Evolutionary conservation across 2,113 vertebrate species (phyloP).

Genomic region (Tympanuchus pallidicinctus): DNA sequence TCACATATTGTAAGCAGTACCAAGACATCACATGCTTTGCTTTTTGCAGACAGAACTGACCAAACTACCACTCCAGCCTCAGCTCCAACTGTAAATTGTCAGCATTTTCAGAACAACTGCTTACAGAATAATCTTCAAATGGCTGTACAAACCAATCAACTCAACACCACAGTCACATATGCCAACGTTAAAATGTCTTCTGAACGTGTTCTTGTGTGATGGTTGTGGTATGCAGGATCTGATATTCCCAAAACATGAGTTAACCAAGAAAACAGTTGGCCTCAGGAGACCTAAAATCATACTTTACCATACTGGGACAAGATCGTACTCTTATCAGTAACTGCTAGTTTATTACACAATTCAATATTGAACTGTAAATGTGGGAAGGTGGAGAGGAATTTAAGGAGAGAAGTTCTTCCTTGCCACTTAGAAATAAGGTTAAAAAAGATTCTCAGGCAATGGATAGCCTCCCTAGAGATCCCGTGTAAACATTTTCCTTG

Average conservation of each 20-base stretch:
- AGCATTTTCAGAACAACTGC: neutral
- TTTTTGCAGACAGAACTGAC: neutral
- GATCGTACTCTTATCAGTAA: neutral
- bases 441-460: neutral
- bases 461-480: neutral
- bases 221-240: neutral
- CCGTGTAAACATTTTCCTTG: neutral
- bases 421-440: neutral
- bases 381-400: neutral
- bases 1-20: neutral
- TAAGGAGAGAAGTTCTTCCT: neutral
- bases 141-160: accelerated
- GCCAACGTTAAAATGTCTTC: accelerated
- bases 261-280: neutral
- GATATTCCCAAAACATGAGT: neutral
- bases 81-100: neutral
- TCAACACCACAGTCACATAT: accelerated
- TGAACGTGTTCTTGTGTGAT: neutral
- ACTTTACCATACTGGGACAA: neutral
- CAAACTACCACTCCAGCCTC: neutral
- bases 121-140: neutral
- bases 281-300: neutral
- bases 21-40: neutral
- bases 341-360: neutral
- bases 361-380: neutral